Percentiles rank a stretch among this genome's conserved stretches.
phyloP scores from a whole-genome alignment of 2,113 vertebrate species.

The Tamias sibiricus region DNA sequence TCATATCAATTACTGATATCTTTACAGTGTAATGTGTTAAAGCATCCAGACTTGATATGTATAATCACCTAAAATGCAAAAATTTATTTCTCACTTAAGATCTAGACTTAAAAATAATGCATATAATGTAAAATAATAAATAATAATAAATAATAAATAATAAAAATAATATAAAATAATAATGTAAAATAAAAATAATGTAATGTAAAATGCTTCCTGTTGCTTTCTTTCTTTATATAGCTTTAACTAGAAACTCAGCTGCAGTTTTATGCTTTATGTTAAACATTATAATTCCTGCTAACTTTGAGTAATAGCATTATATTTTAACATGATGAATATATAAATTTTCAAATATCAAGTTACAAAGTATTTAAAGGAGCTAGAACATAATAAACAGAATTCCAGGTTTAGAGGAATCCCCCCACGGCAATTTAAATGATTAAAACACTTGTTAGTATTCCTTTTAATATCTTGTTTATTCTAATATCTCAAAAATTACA shows the following conservation, averaged over 20 bases:
- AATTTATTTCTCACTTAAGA: conserved; percentile 29
- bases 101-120: conserved; percentile 25
- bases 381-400: neutral
- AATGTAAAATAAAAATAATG: no score
- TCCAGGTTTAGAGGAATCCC: neutral
- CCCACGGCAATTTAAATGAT: neutral
- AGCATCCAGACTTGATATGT: neutral
- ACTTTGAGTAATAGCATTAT: neutral
- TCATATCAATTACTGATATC: neutral
- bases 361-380: neutral
- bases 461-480: conserved; percentile 2
- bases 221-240: neutral
- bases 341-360: neutral
- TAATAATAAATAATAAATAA: no score
- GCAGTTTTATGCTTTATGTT: neutral
- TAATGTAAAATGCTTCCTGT: neutral
- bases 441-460: neutral
- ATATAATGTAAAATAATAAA: no score
- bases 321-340: neutral
- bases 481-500: neutral
- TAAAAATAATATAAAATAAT: no score
- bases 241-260: neutral
- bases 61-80: neutral
- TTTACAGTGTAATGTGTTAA: neutral
- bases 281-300: neutral